Evolutionary conservation across 2,113 vertebrate genomes (phyloP).

Genomic region (Cyphomyrus plagiostoma): DNA sequence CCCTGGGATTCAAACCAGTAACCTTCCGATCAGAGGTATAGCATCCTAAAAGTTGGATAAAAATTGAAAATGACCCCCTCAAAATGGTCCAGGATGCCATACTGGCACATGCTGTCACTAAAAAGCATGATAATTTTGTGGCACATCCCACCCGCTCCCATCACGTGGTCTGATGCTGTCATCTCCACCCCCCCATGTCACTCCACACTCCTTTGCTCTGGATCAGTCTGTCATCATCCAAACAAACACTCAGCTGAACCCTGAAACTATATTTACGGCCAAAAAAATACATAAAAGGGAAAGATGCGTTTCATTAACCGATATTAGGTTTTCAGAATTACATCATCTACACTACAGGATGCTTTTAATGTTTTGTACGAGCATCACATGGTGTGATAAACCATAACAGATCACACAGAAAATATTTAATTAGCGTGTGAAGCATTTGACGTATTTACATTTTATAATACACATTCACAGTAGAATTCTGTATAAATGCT

Average conservation of each 20-base stretch:
- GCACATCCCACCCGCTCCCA: neutral
- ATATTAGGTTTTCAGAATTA: neutral
- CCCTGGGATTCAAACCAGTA: neutral
- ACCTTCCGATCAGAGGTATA: neutral
- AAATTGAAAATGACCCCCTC: neutral
- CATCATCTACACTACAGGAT: neutral
- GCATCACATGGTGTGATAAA: neutral
- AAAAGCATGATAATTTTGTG: neutral
- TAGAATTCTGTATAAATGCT: neutral
- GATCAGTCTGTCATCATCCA: neutral
- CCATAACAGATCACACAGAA: neutral
- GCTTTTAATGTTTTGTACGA: neutral
- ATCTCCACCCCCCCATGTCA: neutral
- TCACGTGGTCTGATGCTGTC: neutral
- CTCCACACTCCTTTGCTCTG: neutral
- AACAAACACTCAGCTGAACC: constrained; percentile 28
- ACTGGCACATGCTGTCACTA: neutral
- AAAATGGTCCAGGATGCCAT: neutral
- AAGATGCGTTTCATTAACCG: neutral
- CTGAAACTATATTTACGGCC: constrained; percentile 19
- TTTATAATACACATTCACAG: neutral
- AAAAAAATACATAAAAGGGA: neutral
- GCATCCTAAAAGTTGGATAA: neutral
- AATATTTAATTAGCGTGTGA: neutral
- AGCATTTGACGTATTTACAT: neutral